phyloP scores from a whole-genome alignment of 2,113 vertebrate genomes.

The Gobius niger region DNA sequence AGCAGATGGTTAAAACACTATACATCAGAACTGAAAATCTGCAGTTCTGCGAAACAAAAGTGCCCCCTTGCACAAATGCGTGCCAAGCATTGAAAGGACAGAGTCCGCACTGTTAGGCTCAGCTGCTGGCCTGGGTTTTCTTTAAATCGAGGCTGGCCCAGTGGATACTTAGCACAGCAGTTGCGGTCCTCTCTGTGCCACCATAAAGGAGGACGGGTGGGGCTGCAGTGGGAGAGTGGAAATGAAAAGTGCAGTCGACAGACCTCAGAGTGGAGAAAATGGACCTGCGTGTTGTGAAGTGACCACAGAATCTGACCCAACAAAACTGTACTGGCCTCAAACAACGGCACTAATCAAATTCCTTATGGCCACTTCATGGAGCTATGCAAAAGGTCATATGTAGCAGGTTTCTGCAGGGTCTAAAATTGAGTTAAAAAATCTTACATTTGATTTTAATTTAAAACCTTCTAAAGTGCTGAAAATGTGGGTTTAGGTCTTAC shows the following conservation, averaged over 20 bases:
- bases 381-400: too few species aligned
- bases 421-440: too few species aligned
- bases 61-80: background rate
- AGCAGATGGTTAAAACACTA: too few species aligned
- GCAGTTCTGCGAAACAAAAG: background rate
- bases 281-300: conserved; percentile 50
- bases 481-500: too few species aligned
- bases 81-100: conserved; percentile 22
- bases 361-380: too few species aligned
- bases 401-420: too few species aligned
- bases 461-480: too few species aligned
- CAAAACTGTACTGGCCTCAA: conserved; percentile 27
- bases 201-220: conserved; percentile 71
- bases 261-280: conserved; percentile 66
- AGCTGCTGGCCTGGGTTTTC: conserved; percentile 53
- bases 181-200: conserved; percentile 58
- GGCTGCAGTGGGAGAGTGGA: conserved; percentile 51
- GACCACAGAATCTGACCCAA: conserved; percentile 36
- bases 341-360: conserved; percentile 24
- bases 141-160: conserved; percentile 47
- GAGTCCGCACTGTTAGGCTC: conserved; percentile 37
- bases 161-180: conserved; percentile 63
- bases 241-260: conserved; percentile 58
- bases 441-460: too few species aligned
- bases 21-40: too few species aligned